These are phyloP conservation scores for Heterocephalus glaber DNA, from an alignment of 2,113 vertebrate species.

Conservation along the genomic window DNA sequence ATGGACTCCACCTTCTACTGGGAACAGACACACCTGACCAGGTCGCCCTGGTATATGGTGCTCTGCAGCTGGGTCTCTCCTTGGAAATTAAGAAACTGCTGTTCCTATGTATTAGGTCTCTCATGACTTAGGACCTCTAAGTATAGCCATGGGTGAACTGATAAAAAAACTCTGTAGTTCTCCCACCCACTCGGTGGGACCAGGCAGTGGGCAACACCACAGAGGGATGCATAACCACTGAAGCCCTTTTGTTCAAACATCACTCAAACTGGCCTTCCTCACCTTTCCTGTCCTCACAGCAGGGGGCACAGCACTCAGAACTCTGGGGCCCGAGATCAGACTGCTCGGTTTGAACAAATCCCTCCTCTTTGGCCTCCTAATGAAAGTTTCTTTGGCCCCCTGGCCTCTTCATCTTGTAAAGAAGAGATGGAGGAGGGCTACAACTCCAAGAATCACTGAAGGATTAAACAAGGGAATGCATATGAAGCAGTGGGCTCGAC, in stretches of 20 bases:
- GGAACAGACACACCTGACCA: background rate
- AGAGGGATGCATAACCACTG: background rate
- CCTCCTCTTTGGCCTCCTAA: background rate
- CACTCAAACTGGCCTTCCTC: background rate
- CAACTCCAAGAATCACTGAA: background rate
- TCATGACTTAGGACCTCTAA: background rate
- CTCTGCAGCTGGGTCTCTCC: background rate
- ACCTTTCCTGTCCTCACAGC: background rate
- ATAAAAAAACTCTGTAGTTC: background rate
- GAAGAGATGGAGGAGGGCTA: background rate
- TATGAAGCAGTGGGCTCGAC: background rate
- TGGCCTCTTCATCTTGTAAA: background rate
- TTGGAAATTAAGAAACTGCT: slow-evolving; percentile 43
- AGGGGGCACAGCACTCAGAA: background rate
- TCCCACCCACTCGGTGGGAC: background rate
- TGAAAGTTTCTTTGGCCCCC: background rate
- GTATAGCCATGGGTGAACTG: background rate
- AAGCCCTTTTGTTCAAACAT: background rate
- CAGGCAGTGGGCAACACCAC: background rate
- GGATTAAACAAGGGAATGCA: background rate
- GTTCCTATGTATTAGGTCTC: background rate
- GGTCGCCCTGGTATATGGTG: background rate
- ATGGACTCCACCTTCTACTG: background rate
- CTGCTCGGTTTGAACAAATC: background rate
- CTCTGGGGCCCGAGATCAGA: background rate